Evolutionary conservation across 2,113 vertebrate species (phyloP).

Genomic region (Pelecanoides urinatrix): DNA sequence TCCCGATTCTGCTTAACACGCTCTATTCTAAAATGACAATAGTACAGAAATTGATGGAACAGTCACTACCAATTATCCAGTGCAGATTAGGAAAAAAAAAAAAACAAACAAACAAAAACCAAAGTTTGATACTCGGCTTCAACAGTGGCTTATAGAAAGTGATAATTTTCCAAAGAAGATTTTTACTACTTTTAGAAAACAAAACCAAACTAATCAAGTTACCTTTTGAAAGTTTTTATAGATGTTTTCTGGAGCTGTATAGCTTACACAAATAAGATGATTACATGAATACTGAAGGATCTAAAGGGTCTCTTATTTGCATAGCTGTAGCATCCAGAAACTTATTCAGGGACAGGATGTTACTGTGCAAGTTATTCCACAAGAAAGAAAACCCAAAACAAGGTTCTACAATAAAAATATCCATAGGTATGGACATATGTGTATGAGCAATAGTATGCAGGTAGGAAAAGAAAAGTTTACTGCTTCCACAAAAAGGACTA

Average conservation of each 20-base stretch:
- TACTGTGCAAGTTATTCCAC: background rate
- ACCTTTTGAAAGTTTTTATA: background rate
- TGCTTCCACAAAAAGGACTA: background rate
- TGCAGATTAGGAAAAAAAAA: background rate
- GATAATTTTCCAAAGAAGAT: accelerated
- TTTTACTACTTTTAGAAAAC: background rate
- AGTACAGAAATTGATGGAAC: background rate
- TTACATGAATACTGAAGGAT: background rate
- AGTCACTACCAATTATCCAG: background rate
- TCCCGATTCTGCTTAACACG: background rate
- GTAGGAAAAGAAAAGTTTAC: background rate
- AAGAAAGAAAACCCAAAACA: background rate
- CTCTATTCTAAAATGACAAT: background rate
- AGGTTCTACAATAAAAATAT: background rate
- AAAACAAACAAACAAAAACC: no score
- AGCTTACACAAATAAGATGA: background rate
- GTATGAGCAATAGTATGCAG: background rate
- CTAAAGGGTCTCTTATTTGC: background rate
- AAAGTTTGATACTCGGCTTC: background rate
- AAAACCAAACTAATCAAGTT: background rate
- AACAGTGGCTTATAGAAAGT: background rate
- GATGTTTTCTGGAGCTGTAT: background rate
- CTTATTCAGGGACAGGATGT: background rate
- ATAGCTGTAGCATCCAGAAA: background rate
- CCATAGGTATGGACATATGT: background rate